Base-by-base conservation (phyloP, 2,113 vertebrate species). In the Lucifuga dentata region DNA sequence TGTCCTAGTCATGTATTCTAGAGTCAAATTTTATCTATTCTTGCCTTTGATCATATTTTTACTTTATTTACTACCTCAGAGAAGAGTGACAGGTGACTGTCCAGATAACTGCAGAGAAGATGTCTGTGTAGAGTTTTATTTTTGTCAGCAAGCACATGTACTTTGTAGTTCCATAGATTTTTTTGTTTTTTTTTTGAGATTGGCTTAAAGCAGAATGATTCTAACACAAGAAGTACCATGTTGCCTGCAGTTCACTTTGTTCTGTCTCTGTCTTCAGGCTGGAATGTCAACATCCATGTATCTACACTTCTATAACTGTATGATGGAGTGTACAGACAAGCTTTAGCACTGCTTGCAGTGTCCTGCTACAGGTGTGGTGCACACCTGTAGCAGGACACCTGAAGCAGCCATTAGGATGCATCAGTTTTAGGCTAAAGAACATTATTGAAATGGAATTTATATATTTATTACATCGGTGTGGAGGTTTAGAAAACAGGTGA, bases 41-140 rank as follows among this genome's bases (percentile, higher is more conserved):
- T 83, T 75, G 77, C 80, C 70, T 85, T 82, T 87, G 78, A 77
- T 82, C 60, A 72, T 81, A 76, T 84, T 76, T 90, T 67, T 86
- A 86, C 85, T 86, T n/a, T 88, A 83, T 86, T 78, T 86, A 90
- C 90, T 91, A 91, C 90, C 90, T 91, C 90, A 89, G 78, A 77
- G 66, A 90, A 87, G 73, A 73, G 65, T 43, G 79, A 90, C 52
- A 58, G 76, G 62, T 15, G 33, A 74, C 85, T 89, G 85, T 84
- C 81, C 57, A 49, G 73, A 63, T 83, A 84, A 86, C 82, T 78
- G 67, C 85, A 85, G 83, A 86, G 73, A 84, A 75, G 57, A 80
- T 76, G 70, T 84, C 65, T 81, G 65, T 67, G 16, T 81, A 82
- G 72, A 81, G 73, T 81, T 83, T 81, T 80, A 63, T 80, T 65